Evolutionary conservation across 1,140 invertebrate genomes (phyloP).

Genomic region (Magallana angulata): DNA sequence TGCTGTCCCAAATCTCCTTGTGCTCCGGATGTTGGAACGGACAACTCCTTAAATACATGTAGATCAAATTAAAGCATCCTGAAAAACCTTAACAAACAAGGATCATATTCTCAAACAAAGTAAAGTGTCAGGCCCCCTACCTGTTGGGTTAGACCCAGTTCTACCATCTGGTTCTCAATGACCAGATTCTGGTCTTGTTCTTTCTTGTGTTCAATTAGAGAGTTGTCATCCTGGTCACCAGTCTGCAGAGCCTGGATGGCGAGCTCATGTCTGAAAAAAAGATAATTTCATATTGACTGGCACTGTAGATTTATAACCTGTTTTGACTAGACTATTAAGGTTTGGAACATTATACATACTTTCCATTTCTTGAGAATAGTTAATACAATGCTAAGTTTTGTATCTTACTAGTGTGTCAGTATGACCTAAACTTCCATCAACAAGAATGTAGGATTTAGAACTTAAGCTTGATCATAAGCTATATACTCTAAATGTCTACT

Average conservation of each 20-base stretch:
- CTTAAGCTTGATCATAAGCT: too few species aligned
- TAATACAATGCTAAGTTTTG: too few species aligned
- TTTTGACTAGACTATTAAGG: too few species aligned
- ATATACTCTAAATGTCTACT: too few species aligned
- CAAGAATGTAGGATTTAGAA: too few species aligned
- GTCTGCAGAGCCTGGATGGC: slow-evolving; percentile 77
- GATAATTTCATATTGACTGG: background rate
- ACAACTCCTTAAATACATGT: slow-evolving; percentile 50
- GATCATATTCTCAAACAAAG: background rate
- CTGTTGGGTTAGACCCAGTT: slow-evolving; percentile 47
- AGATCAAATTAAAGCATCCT: too few species aligned
- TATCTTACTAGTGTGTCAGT: too few species aligned
- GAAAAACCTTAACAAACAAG: background rate
- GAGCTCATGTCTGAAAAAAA: slow-evolving; percentile 80
- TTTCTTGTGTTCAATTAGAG: slow-evolving; percentile 59
- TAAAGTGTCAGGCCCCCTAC: background rate
- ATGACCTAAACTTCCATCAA: too few species aligned
- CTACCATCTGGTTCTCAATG: slow-evolving; percentile 51
- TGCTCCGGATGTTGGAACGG: slow-evolving; percentile 58
- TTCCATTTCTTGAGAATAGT: too few species aligned
- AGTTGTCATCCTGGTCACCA: slow-evolving; percentile 43
- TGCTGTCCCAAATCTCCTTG: slow-evolving; percentile 67
- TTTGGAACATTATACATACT: too few species aligned
- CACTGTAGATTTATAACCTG: too few species aligned
- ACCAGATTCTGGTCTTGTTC: slow-evolving; percentile 57